Evolutionary conservation across 2,888 invertebrate genomes (phyloP), one percentile per base, ranked within the genome.

Genomic region (Drosophila ustulata): DNA sequence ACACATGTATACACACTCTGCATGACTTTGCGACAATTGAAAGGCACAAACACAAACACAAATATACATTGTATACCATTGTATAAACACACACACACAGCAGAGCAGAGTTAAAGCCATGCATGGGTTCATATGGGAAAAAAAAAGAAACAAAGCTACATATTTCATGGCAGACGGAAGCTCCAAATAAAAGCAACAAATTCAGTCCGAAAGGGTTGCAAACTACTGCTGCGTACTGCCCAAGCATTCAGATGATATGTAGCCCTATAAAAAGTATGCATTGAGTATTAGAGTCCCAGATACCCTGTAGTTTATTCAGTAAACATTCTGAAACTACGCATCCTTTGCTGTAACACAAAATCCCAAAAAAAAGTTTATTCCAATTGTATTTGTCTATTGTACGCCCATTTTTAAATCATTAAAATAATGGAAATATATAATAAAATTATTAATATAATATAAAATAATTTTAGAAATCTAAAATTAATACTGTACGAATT

Each of bases 101-200:
- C 43, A 37, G 13, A 32, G 34, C n/a, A 50, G 34, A 57, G 39
- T 50, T 50, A 52, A 46, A 61, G 61, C 58, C 46, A 69, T 55
- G 41, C 53, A 32, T 37, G 39, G 50, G 37, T 55, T 66, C 34
- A 34, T 73, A 52, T 74, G 61, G 70, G 53, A 75, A 81, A 61
- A 87, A 74, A 59, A 75, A 87, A 18, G 18, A 61, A 87, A 74
- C 64, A 75, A 70, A 70, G 72, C 63, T 69, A 63, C 76, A 73
- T 72, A 83, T 80, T 87, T 80, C 74, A 88, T 84, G 82, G 69
- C 74, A 69, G 68, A 53, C 88, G 80, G 82, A 88, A 88, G 71
- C 63, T 79, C 71, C 68, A 71, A 81, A 71, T 49, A 61, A 64
- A 52, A 37, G 64, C 67, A 61, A 65, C 65, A 80, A 77, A 84